Conservation (phyloP, 2,888 invertebrate genomes). For the Thymelicus sylvestris region DNA sequence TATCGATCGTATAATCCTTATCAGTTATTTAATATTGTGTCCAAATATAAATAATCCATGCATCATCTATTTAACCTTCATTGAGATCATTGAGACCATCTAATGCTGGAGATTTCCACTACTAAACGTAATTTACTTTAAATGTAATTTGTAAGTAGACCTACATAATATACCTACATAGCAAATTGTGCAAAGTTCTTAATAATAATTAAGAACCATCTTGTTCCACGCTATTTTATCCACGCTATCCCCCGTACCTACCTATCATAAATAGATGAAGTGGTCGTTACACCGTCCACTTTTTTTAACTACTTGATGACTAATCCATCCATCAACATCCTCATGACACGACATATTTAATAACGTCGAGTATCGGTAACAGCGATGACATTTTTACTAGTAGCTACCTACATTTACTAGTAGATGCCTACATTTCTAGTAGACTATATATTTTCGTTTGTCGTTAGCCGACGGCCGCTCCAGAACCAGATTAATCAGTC, state of each 20-base stretch:
- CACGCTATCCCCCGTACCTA: not conserved
- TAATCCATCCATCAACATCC: slow-evolving; percentile 32
- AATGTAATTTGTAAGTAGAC: not conserved
- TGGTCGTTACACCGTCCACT: slow-evolving; percentile 21
- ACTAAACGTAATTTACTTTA: not conserved
- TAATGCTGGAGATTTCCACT: slow-evolving; percentile 6
- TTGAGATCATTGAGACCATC: not conserved
- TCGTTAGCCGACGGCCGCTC: slow-evolving; percentile 11
- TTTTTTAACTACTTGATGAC: slow-evolving; percentile 22
- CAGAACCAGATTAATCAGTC: slow-evolving; percentile 18
- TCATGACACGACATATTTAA: slow-evolving; percentile 36
- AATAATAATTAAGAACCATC: not conserved
- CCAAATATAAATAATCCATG: no score
- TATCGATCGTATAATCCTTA: no score
- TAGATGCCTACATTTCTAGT: slow-evolving; percentile 21
- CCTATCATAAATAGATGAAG: slow-evolving; percentile 24
- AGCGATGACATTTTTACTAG: slow-evolving; percentile 36
- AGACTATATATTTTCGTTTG: slow-evolving; percentile 29
- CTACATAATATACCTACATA: not conserved
- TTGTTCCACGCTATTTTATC: not conserved
- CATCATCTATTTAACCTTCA: not conserved
- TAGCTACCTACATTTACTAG: slow-evolving; percentile 24
- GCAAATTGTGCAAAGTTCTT: not conserved
- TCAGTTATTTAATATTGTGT: not conserved
- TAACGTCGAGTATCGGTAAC: slow-evolving; percentile 30